Base-by-base conservation (phyloP, 2,888 invertebrate genomes). In the Epicampocera succincta region DNA sequence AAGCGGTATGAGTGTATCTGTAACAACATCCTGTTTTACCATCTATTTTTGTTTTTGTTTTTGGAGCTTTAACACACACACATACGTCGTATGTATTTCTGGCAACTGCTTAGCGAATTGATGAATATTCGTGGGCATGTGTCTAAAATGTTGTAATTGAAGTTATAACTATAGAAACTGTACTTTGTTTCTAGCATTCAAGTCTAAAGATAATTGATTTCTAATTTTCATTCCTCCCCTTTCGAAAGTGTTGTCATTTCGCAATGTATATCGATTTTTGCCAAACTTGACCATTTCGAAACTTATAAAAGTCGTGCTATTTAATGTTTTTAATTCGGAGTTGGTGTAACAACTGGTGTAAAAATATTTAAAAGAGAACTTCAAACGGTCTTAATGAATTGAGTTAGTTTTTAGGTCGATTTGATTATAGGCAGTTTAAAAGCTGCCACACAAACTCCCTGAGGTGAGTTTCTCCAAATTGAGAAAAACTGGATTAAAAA, bases 71-170 rank as follows among this genome's bases (percentile, higher is more conserved):
- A 13, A 3, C 29, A 54, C 21, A 15, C n/a, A 63, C 42, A 38
- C 21, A 48, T 65, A n/a, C 29, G 11, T n/a, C 21, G 40, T 65
- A n/a, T 17, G 11, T n/a, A 8, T 13, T 50, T 9, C n/a, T 21
- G 11, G 17, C n/a, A 4, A 11, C 44, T n/a, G 33, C 15, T 21
- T 71, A 82, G 74, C 78, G 69, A 82, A 78, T 82, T 78, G 77
- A 82, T 38, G 56, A 74, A 42, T 48, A 54, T 69, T 15, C 17
- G 11, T 38, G 12, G 19, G 8, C 5, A 21, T 9, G 40, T 17
- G 0, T 40, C 3, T 42, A 11, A 40, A 38, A 1, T 42, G 29
- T 58, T 33, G 40, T 58, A 48, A 58, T 1, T 8, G 38, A 21
- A 54, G 48, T 63, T 58, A 38, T 33, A 19, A 38, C 63, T 68